Evolutionary conservation across 1,140 invertebrate species (phyloP).

Genomic region (Hestina assimilis): DNA sequence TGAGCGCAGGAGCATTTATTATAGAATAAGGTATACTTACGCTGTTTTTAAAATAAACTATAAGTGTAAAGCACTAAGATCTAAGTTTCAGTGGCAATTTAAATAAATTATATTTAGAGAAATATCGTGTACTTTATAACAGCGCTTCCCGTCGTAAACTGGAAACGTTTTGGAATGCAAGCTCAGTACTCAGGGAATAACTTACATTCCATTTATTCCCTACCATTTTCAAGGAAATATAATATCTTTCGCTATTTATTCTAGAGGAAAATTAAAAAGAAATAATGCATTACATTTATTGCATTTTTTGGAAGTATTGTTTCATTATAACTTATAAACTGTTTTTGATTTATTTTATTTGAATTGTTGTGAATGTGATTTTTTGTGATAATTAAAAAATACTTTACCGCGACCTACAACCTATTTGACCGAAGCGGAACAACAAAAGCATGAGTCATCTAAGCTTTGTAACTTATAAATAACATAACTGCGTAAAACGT

Average conservation of each 20-base stretch:
- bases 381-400: too few species aligned
- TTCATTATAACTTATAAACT: too few species aligned
- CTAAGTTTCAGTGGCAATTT: not conserved
- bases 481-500: too few species aligned
- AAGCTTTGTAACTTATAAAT: too few species aligned
- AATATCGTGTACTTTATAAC: slow-evolving; percentile 10
- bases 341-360: too few species aligned
- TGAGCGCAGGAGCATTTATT: not conserved
- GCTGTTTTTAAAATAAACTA: not conserved
- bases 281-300: too few species aligned
- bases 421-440: too few species aligned
- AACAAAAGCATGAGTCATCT: too few species aligned
- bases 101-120: slow-evolving; percentile 2
- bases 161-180: slow-evolving; percentile 15
- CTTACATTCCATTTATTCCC: not conserved
- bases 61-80: not conserved
- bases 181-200: slow-evolving; percentile 8
- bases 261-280: too few species aligned
- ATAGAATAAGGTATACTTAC: not conserved
- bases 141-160: slow-evolving; percentile 21
- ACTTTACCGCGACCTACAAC: too few species aligned
- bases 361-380: too few species aligned
- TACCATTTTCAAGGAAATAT: not conserved
- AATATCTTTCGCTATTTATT: not conserved
- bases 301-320: too few species aligned